Evolutionary conservation across 2,113 vertebrate species (phyloP), one percentile per base, ranked within the genome.

Genomic region (Psittacus erithacus): DNA sequence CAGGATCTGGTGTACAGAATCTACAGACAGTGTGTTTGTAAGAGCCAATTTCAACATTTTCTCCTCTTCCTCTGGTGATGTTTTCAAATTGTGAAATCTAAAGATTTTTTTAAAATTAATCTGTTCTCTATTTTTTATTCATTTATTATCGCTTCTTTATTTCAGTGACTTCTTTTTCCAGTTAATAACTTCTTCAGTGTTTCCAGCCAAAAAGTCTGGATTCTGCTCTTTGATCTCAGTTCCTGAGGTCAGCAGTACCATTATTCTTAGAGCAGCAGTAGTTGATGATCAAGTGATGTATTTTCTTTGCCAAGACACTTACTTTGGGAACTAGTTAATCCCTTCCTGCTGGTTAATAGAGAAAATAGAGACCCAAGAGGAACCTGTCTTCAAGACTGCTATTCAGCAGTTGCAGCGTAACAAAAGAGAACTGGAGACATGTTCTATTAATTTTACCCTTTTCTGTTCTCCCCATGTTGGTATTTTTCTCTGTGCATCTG

Each of bases 151-250:
- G 11, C 27, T 43, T 33, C 49, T 47, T 31, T 29, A 12, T 53
- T 91, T 33, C 18, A 44, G 4, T 35, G 24, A 20, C 23, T 69
- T 86, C 10, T 91, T 92, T 77, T 81, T 25, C 10, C 17, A 39
- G 0, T 35, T 0, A 77, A 7, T 76, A 69, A 24, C 39, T 77
- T 76, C 23, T 39, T 39, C 22, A 22, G 0, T 50, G 19, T 63
- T 79, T 53, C 33, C 59, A 70, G 25, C 11, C 23, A 49, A n/a
- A 63, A 47, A 71, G 6, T 50, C 16, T 50, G 28, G 25, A 18
- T 60, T 75, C 5, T 84, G 10, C 63, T 57, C 65, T 68, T 47
- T 50, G 41, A 38, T 49, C 17, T 70, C 33, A 3, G 13, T 39
- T 28, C 35, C 41, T 67, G 35, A 60, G 60, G 19, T 68, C 44